Evolutionary conservation across 2,888 invertebrate species (phyloP).

Genomic region (Lycophotia porphyrea): DNA sequence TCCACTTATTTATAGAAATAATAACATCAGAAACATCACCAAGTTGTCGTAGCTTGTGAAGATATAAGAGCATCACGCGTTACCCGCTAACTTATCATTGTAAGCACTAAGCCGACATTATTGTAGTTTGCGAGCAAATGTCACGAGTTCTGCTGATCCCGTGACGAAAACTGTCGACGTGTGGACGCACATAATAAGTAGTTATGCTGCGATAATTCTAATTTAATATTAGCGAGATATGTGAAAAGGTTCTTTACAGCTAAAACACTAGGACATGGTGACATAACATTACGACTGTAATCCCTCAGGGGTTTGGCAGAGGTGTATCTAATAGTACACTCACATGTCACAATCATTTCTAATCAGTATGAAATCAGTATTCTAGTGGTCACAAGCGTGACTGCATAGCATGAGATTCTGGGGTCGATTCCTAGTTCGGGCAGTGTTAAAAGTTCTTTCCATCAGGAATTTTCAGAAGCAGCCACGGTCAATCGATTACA

Average conservation of each 20-base stretch:
- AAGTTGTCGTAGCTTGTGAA: slow-evolving; percentile 6
- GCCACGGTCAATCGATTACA: not conserved
- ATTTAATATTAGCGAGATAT: slow-evolving; percentile 1
- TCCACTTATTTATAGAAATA: not conserved
- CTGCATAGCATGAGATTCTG: not conserved
- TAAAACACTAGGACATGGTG: not conserved
- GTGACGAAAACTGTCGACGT: slow-evolving; percentile 34
- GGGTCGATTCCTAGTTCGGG: not conserved
- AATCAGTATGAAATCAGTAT: not conserved
- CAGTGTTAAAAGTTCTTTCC: not conserved
- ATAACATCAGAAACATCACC: not conserved
- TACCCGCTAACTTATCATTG: slow-evolving; percentile 36
- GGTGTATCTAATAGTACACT: not conserved
- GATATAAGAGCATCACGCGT: not conserved
- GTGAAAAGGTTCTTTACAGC: not conserved
- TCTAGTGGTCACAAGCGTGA: not conserved
- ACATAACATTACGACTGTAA: not conserved
- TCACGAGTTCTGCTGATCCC: slow-evolving; percentile 47
- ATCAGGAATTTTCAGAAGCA: not conserved
- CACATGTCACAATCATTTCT: not conserved
- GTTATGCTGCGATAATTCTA: slow-evolving; percentile 11
- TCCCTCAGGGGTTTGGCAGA: not conserved
- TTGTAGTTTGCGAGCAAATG: slow-evolving; percentile 45
- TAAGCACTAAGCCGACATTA: slow-evolving; percentile 39
- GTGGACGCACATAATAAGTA: slow-evolving; percentile 22